These are phyloP conservation scores for Hirudinaria manillensis DNA, from an alignment of 2,888 invertebrate genomes.

Conservation along the genomic window DNA sequence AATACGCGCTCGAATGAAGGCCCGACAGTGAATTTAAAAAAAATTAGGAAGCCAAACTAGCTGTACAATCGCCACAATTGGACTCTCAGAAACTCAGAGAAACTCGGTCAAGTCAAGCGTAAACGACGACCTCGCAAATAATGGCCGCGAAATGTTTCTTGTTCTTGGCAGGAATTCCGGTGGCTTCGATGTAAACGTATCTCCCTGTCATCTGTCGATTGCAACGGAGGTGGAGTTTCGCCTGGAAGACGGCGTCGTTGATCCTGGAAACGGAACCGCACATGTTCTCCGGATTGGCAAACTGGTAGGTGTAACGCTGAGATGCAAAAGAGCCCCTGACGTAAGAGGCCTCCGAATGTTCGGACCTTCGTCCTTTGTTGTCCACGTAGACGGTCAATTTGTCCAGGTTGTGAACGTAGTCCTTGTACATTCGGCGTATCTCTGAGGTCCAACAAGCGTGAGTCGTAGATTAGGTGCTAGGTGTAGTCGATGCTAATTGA, in stretches of 20 bases:
- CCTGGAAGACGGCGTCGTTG: slow-evolving; percentile 57
- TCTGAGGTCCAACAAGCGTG: slow-evolving; percentile 4
- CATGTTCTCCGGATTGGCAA: slow-evolving; percentile 42
- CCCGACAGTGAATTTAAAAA: no score
- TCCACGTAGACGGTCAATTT: slow-evolving; percentile 57
- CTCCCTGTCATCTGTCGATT: slow-evolving; percentile 53
- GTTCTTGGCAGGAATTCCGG: slow-evolving; percentile 56
- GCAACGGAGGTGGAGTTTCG: slow-evolving; percentile 57
- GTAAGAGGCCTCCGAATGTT: slow-evolving; percentile 1
- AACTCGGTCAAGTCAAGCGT: slow-evolving; percentile 37
- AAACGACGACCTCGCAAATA: slow-evolving; percentile 58
- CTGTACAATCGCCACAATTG: no score
- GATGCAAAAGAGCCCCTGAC: neutral
- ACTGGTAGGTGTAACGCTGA: slow-evolving; percentile 20
- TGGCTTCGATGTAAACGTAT: slow-evolving; percentile 57
- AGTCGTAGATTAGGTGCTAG: neutral
- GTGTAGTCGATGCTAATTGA: no score
- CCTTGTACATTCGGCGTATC: slow-evolving; percentile 41
- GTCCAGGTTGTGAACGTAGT: slow-evolving; percentile 57
- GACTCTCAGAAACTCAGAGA: no score
- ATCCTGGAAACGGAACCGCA: slow-evolving; percentile 56
- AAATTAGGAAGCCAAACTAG: no score
- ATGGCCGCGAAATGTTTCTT: slow-evolving; percentile 57
- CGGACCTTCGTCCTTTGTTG: slow-evolving; percentile 42
- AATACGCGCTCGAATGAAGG: no score